phyloP scores from a whole-genome alignment of 2,888 invertebrate genomes.

The Spodoptera picta region DNA sequence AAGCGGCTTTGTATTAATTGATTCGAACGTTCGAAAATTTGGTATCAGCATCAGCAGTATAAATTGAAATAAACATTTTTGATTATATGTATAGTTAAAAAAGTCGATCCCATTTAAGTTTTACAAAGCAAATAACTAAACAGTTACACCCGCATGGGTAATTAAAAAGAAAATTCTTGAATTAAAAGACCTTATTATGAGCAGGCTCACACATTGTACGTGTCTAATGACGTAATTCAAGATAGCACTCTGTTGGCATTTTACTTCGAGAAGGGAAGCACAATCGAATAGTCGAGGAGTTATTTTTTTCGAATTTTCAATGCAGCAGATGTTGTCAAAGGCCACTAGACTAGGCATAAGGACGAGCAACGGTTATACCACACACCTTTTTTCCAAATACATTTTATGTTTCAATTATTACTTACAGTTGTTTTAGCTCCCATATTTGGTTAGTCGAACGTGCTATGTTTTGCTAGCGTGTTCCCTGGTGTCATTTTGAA shows the following conservation, averaged over 20 bases:
- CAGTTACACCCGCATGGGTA: not conserved
- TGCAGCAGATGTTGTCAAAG: constrained; percentile 80
- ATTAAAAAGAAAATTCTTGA: not conserved
- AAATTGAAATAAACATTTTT: no score
- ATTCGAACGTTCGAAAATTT: no score
- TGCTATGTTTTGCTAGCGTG: constrained; percentile 33
- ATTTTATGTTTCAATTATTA: constrained; percentile 74
- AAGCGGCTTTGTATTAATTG: no score
- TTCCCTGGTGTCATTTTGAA: constrained; percentile 17
- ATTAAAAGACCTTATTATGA: not conserved
- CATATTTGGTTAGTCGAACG: constrained; percentile 57
- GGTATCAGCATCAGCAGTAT: no score
- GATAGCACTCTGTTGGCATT: constrained; percentile 64
- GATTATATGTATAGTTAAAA: no score
- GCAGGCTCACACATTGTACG: constrained; percentile 23
- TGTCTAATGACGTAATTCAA: constrained; percentile 64
- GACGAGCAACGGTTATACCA: constrained; percentile 69
- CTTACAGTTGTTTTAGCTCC: constrained; percentile 50
- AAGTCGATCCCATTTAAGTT: no score
- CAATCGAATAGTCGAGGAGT: constrained; percentile 64
- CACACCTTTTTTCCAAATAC: constrained; percentile 65
- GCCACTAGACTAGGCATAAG: constrained; percentile 66
- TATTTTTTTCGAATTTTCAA: constrained; percentile 73
- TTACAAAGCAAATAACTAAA: no score
- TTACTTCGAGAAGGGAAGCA: constrained; percentile 58